These are phyloP conservation scores for Columba livia DNA, from an alignment of 2,113 vertebrate species.

Conservation along the genomic window DNA sequence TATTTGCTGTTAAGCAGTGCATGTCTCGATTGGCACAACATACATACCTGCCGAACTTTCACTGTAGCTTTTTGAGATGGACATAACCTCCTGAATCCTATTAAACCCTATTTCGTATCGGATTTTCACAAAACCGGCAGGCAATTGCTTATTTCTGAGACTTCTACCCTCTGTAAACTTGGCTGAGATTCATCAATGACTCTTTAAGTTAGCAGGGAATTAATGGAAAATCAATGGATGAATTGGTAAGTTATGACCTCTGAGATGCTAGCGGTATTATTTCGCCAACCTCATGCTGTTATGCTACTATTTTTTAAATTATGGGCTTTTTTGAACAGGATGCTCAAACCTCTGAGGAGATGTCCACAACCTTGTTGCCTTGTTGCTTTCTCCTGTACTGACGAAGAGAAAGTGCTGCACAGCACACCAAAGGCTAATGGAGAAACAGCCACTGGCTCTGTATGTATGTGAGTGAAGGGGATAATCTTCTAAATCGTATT, in stretches of 20 bases:
- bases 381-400: background rate
- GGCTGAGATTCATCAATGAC: background rate
- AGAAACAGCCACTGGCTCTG: background rate
- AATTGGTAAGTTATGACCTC: background rate
- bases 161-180: background rate
- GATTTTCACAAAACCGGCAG: background rate
- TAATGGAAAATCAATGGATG: background rate
- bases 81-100: background rate
- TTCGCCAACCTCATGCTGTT: background rate
- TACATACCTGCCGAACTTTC: background rate
- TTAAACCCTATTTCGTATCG: background rate
- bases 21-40: background rate
- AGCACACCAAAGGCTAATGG: background rate
- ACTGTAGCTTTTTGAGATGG: background rate
- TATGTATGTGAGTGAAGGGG: background rate
- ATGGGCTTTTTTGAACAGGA: background rate
- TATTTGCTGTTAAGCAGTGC: background rate
- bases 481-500: constrained; percentile 35
- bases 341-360: background rate
- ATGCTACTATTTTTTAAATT: background rate
- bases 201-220: background rate
- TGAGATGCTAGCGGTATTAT: background rate
- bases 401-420: background rate
- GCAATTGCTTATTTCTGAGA: background rate
- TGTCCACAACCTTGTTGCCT: background rate